Conservation (phyloP, 2,113 vertebrate genomes). For the Formicarius rufipectus region DNA sequence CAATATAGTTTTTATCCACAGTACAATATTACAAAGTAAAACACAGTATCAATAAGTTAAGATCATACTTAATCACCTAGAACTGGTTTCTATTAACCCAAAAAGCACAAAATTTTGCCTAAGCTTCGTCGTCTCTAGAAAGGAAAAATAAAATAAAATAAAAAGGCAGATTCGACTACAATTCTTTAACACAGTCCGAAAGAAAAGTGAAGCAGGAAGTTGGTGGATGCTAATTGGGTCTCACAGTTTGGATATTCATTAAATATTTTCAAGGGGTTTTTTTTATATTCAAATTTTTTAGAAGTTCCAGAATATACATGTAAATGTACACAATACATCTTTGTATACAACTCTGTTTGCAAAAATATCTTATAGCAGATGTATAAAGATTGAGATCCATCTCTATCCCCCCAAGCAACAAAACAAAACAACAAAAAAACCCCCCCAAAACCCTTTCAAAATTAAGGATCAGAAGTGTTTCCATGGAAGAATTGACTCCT, state of each 20-base stretch:
- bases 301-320: constrained; percentile 74
- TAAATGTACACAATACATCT: constrained; percentile 72
- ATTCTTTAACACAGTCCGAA: constrained; percentile 44
- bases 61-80: constrained; percentile 71
- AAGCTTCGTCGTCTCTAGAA: constrained; percentile 50
- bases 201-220: constrained; percentile 58
- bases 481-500: constrained; percentile 19
- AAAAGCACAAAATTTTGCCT: constrained; percentile 62
- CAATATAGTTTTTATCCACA: constrained; percentile 73
- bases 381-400: constrained; percentile 61
- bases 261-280: constrained; percentile 16
- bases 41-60: constrained; percentile 78
- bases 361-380: constrained; percentile 73
- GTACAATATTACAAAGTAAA: constrained; percentile 71
- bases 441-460: not conserved
- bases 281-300: constrained; percentile 67
- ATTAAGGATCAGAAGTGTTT: constrained; percentile 24
- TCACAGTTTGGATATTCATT: constrained; percentile 58
- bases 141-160: not conserved
- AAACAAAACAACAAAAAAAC: not conserved
- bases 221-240: constrained; percentile 38
- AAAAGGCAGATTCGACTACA: constrained; percentile 33
- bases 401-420: constrained; percentile 13
- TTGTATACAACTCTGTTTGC: constrained; percentile 74
- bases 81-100: constrained; percentile 60